Conservation (phyloP, 2,113 vertebrate genomes). For the Trochalopteron elliotii region DNA sequence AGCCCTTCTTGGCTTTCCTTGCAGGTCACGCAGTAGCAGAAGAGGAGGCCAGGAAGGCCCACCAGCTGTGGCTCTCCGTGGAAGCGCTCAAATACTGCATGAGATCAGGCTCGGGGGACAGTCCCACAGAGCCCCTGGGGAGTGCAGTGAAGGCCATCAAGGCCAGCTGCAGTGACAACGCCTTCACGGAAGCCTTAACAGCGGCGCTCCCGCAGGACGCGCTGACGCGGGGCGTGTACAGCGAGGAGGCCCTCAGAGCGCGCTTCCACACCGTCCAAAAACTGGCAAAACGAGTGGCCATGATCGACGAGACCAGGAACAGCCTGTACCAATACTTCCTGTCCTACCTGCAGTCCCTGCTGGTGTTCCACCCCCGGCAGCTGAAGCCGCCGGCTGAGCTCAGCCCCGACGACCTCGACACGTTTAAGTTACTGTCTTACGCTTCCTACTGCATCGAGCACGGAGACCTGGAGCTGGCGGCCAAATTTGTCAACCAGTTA, state of each 20-base stretch:
- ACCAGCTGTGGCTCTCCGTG: constrained; percentile 95
- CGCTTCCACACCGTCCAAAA: constrained; percentile 86
- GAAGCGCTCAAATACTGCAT: constrained; percentile 87
- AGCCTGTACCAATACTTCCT: constrained; percentile 96
- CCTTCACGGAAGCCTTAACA: constrained; percentile 84
- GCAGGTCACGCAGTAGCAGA: constrained; percentile 89
- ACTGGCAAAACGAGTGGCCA: constrained; percentile 86
- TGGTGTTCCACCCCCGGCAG: constrained; percentile 84
- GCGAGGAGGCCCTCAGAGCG: constrained; percentile 87
- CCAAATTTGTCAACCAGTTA: constrained; percentile 94
- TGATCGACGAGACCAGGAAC: constrained; percentile 92
- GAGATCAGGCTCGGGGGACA: constrained; percentile 75
- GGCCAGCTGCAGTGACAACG: constrained; percentile 78
- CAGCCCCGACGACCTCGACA: constrained; percentile 81
- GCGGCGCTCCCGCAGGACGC: constrained; percentile 85
- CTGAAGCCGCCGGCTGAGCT: constrained; percentile 84
- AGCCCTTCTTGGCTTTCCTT: neutral
- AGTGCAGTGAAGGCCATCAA: constrained; percentile 78
- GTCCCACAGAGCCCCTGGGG: constrained; percentile 82
- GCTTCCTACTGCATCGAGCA: constrained; percentile 92
- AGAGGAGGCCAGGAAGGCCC: constrained; percentile 89
- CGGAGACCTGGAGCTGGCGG: constrained; percentile 93
- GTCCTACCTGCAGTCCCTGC: constrained; percentile 91
- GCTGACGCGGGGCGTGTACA: constrained; percentile 88
- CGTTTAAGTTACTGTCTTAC: constrained; percentile 90